Conservation (phyloP, 2,888 invertebrate species). For the Quadroppia sp. region DNA sequence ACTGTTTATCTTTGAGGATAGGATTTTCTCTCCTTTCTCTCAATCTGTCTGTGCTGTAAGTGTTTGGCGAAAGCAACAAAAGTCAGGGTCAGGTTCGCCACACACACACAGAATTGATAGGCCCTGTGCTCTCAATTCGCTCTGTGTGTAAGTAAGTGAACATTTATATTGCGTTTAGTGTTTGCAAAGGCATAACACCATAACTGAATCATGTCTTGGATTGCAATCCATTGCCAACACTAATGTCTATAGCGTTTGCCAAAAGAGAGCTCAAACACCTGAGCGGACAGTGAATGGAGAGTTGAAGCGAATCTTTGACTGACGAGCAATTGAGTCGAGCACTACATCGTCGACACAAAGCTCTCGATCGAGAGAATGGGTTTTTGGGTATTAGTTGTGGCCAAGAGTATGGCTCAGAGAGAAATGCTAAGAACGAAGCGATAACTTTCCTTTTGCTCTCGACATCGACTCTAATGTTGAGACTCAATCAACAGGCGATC, state of each 20-base stretch:
- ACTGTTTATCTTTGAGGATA: conserved; percentile 35
- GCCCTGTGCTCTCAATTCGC: background rate
- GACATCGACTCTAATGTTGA: conserved; percentile 13
- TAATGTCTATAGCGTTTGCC: conserved; percentile 2
- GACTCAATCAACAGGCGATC: conserved; percentile 34
- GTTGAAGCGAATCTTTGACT: background rate
- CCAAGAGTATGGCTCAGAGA: conserved; percentile 14
- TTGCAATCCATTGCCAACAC: background rate
- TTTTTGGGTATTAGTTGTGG: background rate
- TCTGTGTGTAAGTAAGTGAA: conserved; percentile 25
- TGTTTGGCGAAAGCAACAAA: conserved; percentile 33
- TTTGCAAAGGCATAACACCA: conserved; percentile 33
- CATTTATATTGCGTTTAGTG: conserved; percentile 13
- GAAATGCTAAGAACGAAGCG: conserved; percentile 3
- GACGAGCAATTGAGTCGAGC: conserved; percentile 3
- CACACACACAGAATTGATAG: conserved; percentile 33
- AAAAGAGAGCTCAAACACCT: conserved; percentile 29
- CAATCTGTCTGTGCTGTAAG: conserved; percentile 9
- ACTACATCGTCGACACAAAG: conserved; percentile 10
- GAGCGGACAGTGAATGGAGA: conserved; percentile 21
- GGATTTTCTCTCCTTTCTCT: too few relatives aligned
- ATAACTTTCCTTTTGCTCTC: conserved; percentile 2
- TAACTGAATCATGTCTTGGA: conserved; percentile 19
- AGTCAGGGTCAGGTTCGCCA: conserved; percentile 34
- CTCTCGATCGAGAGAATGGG: conserved; percentile 9